These are phyloP conservation scores for Agrochola litura DNA, from an alignment of 2,888 invertebrate species.

Conservation along the genomic window DNA sequence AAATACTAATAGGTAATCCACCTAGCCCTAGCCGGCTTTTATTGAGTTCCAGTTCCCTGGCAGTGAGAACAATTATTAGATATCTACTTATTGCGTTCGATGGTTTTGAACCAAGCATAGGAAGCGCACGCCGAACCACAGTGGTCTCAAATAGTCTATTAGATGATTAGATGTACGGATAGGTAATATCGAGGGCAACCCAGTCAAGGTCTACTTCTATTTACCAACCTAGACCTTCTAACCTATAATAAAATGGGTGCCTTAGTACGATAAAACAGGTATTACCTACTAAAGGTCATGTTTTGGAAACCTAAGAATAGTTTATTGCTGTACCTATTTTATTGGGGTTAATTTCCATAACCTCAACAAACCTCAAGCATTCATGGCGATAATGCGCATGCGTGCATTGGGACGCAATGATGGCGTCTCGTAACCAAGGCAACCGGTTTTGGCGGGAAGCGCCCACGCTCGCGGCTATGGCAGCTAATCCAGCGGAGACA, in stretches of 20 bases:
- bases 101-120: not conserved
- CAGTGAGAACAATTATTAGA: not conserved
- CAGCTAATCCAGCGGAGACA: constrained; percentile 64
- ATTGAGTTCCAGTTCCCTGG: not conserved
- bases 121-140: not conserved
- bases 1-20: not conserved
- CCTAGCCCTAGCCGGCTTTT: not conserved
- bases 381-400: constrained; percentile 47
- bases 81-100: not conserved
- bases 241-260: not conserved
- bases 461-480: constrained; percentile 73
- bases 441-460: constrained; percentile 88
- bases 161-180: not conserved
- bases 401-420: constrained; percentile 58
- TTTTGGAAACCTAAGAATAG: constrained; percentile 17
- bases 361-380: constrained; percentile 12
- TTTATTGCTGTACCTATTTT: constrained; percentile 18
- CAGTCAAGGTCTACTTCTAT: constrained; percentile 13
- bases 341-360: constrained; percentile 19
- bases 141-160: not conserved
- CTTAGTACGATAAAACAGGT: not conserved
- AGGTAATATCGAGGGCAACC: not conserved
- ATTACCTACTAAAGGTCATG: constrained; percentile 3
- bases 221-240: constrained; percentile 10
- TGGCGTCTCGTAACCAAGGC: constrained; percentile 82